Base-by-base conservation (phyloP, 2,888 invertebrate genomes). In the Caenorhabditis sp. region DNA sequence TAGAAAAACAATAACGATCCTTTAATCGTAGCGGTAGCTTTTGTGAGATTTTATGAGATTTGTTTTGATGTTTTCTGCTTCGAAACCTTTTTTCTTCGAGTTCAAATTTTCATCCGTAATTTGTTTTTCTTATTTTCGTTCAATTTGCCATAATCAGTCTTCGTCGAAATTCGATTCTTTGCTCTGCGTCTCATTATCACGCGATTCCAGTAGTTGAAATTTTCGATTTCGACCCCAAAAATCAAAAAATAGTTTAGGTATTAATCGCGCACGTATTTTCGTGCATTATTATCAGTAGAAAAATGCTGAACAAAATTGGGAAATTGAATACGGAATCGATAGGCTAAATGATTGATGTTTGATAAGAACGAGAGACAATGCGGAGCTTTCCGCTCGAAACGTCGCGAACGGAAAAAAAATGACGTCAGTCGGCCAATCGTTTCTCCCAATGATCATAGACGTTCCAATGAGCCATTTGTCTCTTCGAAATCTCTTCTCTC, bases 341-440 rank as follows among this genome's bases (percentile, higher is more conserved):
- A 56, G 38, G 22, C 24, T n/a, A 66, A 75, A 56, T 58, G 12
- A 56, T 44, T 76, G 58, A 68, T 76, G 75, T 68, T 76, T 76
- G 75, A 76, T 76, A 63, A 73, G 24, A 38, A 61, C 8, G 51
- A 66, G 74, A 64, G 44, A 66, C 74, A 74, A 38, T 63, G 73
- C 73, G 74, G 74, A 74, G 74, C 74, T 24, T 14, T 64, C 73
- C 49, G 54, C 28, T 58, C 75, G 75, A 68, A 76, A 66, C 75
- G 58, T 31, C 38, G 44, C 38, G 51, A 61, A 49, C 51, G 49
- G 35, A 44, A 74, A 31, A n/a, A 31, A 75, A 58, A 16, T 76
- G 76, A 68, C 76, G 68, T 76, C 68, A 76, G 14, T 75, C 38
- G 66, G 66, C 47, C 64, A 51, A 16, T 41, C 54, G 56, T 66